These are phyloP conservation scores for Larimichthys crocea DNA, from an alignment of 2,113 vertebrate genomes.

Conservation along the genomic window DNA sequence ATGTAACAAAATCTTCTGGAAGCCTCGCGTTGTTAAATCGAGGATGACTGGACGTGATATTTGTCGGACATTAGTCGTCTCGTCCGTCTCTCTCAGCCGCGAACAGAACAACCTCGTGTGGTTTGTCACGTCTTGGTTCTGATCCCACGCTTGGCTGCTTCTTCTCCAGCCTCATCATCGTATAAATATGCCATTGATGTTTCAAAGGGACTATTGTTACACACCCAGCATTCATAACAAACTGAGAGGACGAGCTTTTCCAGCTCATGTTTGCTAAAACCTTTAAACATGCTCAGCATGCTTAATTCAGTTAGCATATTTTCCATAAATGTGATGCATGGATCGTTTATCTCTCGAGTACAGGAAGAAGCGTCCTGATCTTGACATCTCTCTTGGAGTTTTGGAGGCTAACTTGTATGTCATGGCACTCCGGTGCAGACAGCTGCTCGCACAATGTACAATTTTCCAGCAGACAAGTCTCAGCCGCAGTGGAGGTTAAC, in stretches of 20 bases:
- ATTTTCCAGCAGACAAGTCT: constrained; percentile 55
- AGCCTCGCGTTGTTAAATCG: too few relatives aligned
- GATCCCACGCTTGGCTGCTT: background rate
- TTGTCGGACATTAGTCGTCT: too few relatives aligned
- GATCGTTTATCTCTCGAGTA: background rate
- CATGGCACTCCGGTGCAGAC: constrained; percentile 20
- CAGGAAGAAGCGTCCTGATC: background rate
- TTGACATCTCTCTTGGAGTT: constrained; percentile 31
- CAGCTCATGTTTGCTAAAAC: constrained; percentile 3
- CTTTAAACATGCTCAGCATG: background rate
- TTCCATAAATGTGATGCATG: background rate
- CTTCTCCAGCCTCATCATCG: background rate
- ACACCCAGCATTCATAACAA: background rate
- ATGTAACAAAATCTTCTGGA: too few relatives aligned
- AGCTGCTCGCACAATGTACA: constrained; percentile 47
- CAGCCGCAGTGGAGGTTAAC: constrained; percentile 48
- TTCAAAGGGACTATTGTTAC: constrained; percentile 4
- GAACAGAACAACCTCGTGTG: background rate
- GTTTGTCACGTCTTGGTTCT: constrained; percentile 10
- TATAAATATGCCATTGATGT: constrained; percentile 1
- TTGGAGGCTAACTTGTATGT: constrained; percentile 6
- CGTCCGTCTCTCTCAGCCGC: background rate
- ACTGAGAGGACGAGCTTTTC: background rate
- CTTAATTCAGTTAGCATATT: background rate
- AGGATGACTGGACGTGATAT: too few relatives aligned